These are phyloP conservation scores for Drosophila suboccidentalis DNA, from an alignment of 2,888 invertebrate species.

Conservation along the genomic window DNA sequence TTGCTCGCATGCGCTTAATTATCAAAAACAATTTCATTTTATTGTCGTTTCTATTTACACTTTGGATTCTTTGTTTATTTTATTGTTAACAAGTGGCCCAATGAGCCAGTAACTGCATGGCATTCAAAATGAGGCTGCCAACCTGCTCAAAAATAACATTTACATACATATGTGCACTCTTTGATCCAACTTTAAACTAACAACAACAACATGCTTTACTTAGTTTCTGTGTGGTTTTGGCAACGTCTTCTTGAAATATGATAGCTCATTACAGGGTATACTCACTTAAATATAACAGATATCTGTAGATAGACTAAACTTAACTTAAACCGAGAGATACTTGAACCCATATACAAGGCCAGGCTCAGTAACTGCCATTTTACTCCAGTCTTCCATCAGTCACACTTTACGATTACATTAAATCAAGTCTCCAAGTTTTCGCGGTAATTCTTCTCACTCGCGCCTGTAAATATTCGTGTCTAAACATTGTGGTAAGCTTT, in stretches of 20 bases:
- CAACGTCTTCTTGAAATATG: slow-evolving; percentile 61
- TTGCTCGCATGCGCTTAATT: slow-evolving; percentile 72
- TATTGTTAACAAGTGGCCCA: slow-evolving; percentile 39
- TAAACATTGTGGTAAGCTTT: slow-evolving; percentile 62
- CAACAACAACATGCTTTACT: slow-evolving; percentile 26
- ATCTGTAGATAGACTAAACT: neutral
- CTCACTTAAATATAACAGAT: neutral
- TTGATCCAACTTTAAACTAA: slow-evolving; percentile 22
- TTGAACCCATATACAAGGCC: slow-evolving; percentile 35
- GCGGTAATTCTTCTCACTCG: slow-evolving; percentile 77
- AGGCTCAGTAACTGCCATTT: slow-evolving; percentile 35
- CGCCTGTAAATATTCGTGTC: slow-evolving; percentile 73
- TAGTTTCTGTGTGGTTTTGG: slow-evolving; percentile 39
- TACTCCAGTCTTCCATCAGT: slow-evolving; percentile 75
- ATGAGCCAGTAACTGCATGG: slow-evolving; percentile 37
- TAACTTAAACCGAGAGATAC: neutral
- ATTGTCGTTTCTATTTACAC: slow-evolving; percentile 22
- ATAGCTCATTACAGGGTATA: slow-evolving; percentile 11
- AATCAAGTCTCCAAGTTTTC: slow-evolving; percentile 53
- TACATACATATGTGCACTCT: slow-evolving; percentile 29
- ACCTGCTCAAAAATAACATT: slow-evolving; percentile 25
- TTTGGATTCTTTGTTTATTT: slow-evolving; percentile 32
- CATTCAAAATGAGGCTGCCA: slow-evolving; percentile 36
- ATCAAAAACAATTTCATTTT: slow-evolving; percentile 38
- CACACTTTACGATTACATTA: neutral